phyloP scores from a whole-genome alignment of 2,888 invertebrate genomes.

The Calameuta pallipes region DNA sequence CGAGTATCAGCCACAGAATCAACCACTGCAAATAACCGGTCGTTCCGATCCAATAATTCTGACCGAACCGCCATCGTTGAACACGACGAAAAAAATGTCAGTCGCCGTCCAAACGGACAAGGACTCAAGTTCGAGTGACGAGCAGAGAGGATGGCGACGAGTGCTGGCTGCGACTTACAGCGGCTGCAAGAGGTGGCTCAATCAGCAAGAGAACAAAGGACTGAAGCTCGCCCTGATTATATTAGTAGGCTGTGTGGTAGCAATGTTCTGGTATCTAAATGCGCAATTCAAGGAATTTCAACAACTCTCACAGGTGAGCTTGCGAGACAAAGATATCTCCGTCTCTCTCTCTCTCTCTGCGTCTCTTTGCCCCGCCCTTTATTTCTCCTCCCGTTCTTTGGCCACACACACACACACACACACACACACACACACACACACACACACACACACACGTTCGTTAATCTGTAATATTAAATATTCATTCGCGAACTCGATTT shows the following conservation, averaged over 20 bases:
- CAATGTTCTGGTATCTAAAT: slow-evolving; percentile 81
- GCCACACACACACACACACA: too few species aligned
- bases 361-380: too few species aligned
- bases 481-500: too few species aligned
- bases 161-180: slow-evolving; percentile 37
- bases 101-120: slow-evolving; percentile 27
- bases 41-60: slow-evolving; percentile 59
- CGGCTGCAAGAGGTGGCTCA: slow-evolving; percentile 72
- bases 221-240: slow-evolving; percentile 78
- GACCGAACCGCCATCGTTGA: slow-evolving; percentile 28
- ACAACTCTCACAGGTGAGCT: slow-evolving; percentile 59
- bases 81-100: slow-evolving; percentile 38
- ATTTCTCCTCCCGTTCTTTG: too few species aligned
- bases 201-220: slow-evolving; percentile 81
- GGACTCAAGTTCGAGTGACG: slow-evolving; percentile 30
- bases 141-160: slow-evolving; percentile 43
- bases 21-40: slow-evolving; percentile 60
- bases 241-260: slow-evolving; percentile 75
- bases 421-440: too few species aligned
- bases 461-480: too few species aligned
- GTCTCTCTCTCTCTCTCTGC: too few species aligned
- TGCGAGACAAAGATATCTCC: too few species aligned
- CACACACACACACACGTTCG: too few species aligned
- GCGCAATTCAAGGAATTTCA: slow-evolving; percentile 72
- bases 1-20: slow-evolving; percentile 57